Evolutionary conservation across 2,797 vertebrate genomes (phyloP).

Genomic region (Rhadinocentrus ornatus): DNA sequence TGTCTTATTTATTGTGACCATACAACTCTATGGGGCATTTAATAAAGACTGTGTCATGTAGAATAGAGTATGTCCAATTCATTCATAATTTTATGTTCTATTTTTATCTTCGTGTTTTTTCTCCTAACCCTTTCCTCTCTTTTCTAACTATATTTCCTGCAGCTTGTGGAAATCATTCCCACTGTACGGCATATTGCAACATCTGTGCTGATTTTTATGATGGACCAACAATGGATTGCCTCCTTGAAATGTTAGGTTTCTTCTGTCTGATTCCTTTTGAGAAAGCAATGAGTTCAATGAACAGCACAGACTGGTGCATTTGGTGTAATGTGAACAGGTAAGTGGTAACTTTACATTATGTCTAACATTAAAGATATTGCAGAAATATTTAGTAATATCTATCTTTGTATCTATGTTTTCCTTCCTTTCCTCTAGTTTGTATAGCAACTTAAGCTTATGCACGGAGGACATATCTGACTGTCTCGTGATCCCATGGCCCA

Average conservation of each 20-base stretch:
- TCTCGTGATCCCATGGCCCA: constrained; percentile 80
- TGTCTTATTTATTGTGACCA: not conserved
- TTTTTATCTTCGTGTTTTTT: not conserved
- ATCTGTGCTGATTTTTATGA: fast-evolving
- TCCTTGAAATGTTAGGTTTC: fast-evolving
- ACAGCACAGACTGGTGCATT: constrained; percentile 73
- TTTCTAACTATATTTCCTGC: not conserved
- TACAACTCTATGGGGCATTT: not conserved
- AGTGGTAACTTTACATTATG: constrained; percentile 9
- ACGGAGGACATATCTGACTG: constrained; percentile 79
- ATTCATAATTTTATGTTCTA: constrained; percentile 9
- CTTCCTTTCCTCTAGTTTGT: constrained; percentile 64
- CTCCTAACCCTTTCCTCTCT: not conserved
- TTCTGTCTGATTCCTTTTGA: not conserved
- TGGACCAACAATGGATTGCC: constrained; percentile 46
- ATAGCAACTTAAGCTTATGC: constrained; percentile 78
- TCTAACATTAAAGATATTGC: not conserved
- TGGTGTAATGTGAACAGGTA: constrained; percentile 80
- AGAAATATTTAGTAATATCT: not conserved
- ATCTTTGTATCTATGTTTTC: not conserved
- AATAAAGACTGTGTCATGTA: constrained; percentile 1
- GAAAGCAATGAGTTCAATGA: constrained; percentile 47
- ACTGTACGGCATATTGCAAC: fast-evolving
- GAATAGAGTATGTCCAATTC: not conserved
- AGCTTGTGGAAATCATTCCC: constrained; percentile 56